Base-by-base conservation (phyloP, 2,113 vertebrate species). In the Rhipidura dahli region DNA sequence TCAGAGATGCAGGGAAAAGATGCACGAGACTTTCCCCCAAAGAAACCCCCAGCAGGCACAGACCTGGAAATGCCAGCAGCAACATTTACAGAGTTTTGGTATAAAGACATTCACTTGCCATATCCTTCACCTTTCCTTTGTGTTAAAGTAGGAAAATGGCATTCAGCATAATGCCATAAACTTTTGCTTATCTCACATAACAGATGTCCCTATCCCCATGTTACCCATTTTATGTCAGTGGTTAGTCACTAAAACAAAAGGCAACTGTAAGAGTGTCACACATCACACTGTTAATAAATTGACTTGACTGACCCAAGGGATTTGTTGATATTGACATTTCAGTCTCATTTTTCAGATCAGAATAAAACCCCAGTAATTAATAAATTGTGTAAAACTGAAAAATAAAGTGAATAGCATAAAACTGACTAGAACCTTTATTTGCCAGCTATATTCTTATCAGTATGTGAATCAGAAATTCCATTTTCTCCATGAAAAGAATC, bases 161-260 rank as follows among this genome's bases (percentile, higher is more conserved):
- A 93, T 88, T 94, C 85, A 88, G 73, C 40, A 49, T 83, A 96
- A 93, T 83, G 94, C 76, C 87, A 73, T 90, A 90, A 96, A 95
- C 90, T 93, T 90, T 70, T 86, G 57, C 61, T 90, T 95, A 51
- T 90, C 64, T 90, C 87, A 21, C 45, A 24, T 15, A 96, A 68
- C 93, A 94, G 90, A 83, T 96, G 94, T 92, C 56, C 64, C 56
- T 95, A 94, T 93, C 75, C 87, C 82, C 93, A n/a, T 44, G 82
- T 71, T 86, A 86, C 79, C 75, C 95, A 33, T 73, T 94, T 77
- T 33, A 47, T 77, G 75, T 70, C 92, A 83, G 45, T 73, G 79
- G 73, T 82, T 91, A 94, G 66, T 91, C 87, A 93, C 63, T 85
- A 70, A 86, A 94, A 59, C 71, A 96, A 95, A 96, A 90, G 68